Evolutionary conservation across 2,113 vertebrate genomes (phyloP), one percentile per base, ranked within the genome.

Genomic region (Bagarius yarrelli): DNA sequence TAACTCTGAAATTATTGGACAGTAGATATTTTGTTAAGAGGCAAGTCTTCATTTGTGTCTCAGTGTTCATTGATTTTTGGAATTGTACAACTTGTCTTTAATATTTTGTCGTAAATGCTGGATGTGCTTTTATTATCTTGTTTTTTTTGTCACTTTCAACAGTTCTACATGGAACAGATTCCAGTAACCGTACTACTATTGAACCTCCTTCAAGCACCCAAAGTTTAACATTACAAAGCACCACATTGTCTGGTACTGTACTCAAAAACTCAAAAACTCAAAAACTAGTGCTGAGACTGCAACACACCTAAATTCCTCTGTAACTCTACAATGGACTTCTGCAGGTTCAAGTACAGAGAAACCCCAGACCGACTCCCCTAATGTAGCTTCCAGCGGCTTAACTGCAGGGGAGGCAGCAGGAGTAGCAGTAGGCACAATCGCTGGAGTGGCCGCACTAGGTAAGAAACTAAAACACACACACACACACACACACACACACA

Each of bases 371-470:
- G 44, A 0, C 25, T 47, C 34, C 19, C 1, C 25, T 44, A 12
- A 74, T 25, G 5, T 1, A 3, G 13, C 15, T 16, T 14, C 18
- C 27, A 40, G 21, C 4, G 50, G 61, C 1, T 86, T 93, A 36
- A 91, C 89, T 18, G 0, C 52, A 2, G 92, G 88, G 0, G 89
- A 81, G 1, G 89, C 90, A 18, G 91, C 89, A 0, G 91, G 91
- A 16, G 88, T 91, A 16, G 23, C 78, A 11, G 79, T 92, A 0
- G 92, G 92, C 63, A 82, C 87, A 1, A 76, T 93, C 0, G 88
- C 88, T 1, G 91, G 92, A 0, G 89, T 89, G 13, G 88, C 79
- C 1, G 76, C 63, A 25, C 0, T 93, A 4, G 90, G 92, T 93
- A 73, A 89, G 89, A 53, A 81, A 30, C n/a, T 23, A 16, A 15